Base-by-base conservation (phyloP, 1,140 invertebrate genomes). In the Drosophila ananassae region DNA sequence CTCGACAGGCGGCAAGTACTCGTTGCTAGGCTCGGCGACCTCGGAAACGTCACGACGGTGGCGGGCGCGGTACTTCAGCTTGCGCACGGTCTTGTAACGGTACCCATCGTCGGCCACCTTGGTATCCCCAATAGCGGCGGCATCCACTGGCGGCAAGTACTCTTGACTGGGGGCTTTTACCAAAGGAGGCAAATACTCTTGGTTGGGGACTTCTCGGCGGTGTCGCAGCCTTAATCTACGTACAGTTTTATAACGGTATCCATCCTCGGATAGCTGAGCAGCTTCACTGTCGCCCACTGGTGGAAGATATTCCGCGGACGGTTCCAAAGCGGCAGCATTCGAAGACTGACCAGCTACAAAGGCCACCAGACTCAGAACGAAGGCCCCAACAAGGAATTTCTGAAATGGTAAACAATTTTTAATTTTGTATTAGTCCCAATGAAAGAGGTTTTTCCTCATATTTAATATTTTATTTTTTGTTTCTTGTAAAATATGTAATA, bases 41-140 rank as follows among this genome's bases (percentile, higher is more conserved):
- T 90, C 79, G n/a, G 75, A 77, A 13, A 91, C 83, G 72, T 91
- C 89, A 34, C 89, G 87, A 74, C 89, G 80, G 30, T 90, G 87
- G 53, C 82, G 82, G 17, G 81, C 64, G 57, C 84, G 80, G 72
- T 76, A 75, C 69, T 83, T 76, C 8, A 81, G 46, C 41, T 76
- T 73, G 61, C 78, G 78, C 46, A 84, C 73, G 28, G 73, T 77
- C 62, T 81, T 79, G 63, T 89, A 89, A 17, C 84, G 84, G 50
- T 89, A 89, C 6, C 84, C 84, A 54, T 83, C 77, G 39, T 83
- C 84, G n/a, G 72, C 83, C 6, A 89, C 76, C 25, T 81, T 78
- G 17, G 77, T 89, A 30, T 84, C 82, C 3, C 41, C 80, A 5
- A 61, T 55, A 24, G 69, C 76, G 13, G 51, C 69, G 21, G 54